phyloP scores from a whole-genome alignment of 2,797 vertebrate species.

The Silurus lanzhouensis region DNA sequence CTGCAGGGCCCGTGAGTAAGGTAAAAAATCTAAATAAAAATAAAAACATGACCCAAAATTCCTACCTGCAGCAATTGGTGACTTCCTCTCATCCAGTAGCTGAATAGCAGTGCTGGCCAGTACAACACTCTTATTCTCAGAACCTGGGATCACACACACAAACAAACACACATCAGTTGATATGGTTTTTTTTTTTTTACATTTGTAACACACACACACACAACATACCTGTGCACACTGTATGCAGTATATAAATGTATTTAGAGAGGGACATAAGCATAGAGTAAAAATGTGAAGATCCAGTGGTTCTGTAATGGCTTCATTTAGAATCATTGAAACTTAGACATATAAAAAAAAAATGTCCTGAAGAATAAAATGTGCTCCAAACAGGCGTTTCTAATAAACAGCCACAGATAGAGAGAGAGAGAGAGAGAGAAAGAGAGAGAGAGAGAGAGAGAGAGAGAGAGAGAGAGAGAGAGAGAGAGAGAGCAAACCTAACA shows the following conservation, averaged over 20 bases:
- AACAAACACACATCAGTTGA: not conserved
- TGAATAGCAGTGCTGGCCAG: slow-evolving; percentile 95
- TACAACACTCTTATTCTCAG: slow-evolving; percentile 92
- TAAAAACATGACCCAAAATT: not conserved
- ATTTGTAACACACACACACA: not conserved
- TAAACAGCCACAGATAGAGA: slow-evolving; percentile 19
- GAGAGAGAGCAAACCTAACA: slow-evolving; percentile 34
- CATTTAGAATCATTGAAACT: too few relatives aligned
- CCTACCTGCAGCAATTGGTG: slow-evolving; percentile 95
- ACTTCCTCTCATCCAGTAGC: slow-evolving; percentile 94
- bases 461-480: too few relatives aligned
- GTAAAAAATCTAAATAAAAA: too few relatives aligned
- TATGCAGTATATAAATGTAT: not conserved
- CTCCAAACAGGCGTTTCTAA: slow-evolving; percentile 30
- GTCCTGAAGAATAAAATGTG: slow-evolving; percentile 21
- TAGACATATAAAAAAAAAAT: not conserved
- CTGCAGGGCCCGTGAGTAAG: too few relatives aligned
- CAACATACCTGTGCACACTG: slow-evolving; percentile 11
- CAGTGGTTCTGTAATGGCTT: not conserved
- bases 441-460: too few relatives aligned
- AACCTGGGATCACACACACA: slow-evolving; percentile 69
- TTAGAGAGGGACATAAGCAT: not conserved
- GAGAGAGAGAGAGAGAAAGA: too few relatives aligned
- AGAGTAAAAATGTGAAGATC: slow-evolving; percentile 7
- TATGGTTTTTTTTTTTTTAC: not conserved